Percentiles rank a stretch among this genome's conserved stretches.
Conservation (phyloP, 2,113 vertebrate species). For the Cochlearius cochlearius region DNA sequence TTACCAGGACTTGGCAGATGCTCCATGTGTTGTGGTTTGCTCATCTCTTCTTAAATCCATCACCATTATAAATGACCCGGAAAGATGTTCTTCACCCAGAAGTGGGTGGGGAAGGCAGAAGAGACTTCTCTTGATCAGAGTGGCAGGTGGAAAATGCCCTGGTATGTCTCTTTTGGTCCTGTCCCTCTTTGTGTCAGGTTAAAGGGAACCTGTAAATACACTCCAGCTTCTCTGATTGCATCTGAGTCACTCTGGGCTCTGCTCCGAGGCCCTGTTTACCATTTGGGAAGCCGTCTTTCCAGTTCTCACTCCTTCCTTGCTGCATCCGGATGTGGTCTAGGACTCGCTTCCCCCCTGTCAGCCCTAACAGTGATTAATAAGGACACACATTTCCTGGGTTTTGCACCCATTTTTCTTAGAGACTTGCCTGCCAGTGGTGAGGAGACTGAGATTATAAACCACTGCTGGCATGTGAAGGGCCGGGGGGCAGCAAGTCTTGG, state of each 20-base stretch:
- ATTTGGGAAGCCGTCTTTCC: conserved; percentile 41
- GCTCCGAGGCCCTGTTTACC: conserved; percentile 22
- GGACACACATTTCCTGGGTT: neutral
- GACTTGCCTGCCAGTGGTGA: neutral
- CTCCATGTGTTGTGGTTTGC: neutral
- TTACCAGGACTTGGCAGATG: neutral
- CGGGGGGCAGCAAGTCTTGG: neutral
- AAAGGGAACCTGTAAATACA: conserved; percentile 3
- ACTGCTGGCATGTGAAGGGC: neutral
- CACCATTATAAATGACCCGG: neutral
- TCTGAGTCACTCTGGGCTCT: neutral
- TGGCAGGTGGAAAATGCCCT: neutral
- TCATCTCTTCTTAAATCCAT: neutral
- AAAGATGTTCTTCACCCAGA: neutral
- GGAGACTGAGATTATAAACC: conserved; percentile 1
- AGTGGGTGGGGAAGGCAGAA: neutral
- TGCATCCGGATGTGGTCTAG: neutral
- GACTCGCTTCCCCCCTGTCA: neutral
- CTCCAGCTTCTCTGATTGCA: neutral
- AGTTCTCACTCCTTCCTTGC: neutral
- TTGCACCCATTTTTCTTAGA: conserved; percentile 52
- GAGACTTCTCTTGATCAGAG: neutral
- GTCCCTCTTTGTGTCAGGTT: neutral
- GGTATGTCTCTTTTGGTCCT: neutral
- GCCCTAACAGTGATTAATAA: conserved; percentile 56